Evolutionary conservation across 2,888 invertebrate genomes (phyloP).

Genomic region (Apantesis nais): DNA sequence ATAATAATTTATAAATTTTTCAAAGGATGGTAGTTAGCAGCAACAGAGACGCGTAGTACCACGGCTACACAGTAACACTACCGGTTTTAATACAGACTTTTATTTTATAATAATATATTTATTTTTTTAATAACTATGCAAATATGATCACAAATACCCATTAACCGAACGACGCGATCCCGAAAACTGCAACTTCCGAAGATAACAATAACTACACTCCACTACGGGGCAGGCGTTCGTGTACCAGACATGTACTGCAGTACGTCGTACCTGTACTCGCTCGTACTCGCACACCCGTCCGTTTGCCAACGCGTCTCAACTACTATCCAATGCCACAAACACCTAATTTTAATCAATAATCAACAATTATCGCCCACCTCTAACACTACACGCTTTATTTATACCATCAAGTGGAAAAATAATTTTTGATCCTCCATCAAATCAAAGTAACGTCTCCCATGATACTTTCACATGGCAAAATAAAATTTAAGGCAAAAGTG

Average conservation of each 20-base stretch:
- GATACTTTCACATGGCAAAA: slow-evolving; percentile 72
- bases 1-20: slow-evolving; percentile 64
- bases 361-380: slow-evolving; percentile 84
- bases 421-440: slow-evolving; percentile 81
- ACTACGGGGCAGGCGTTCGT: slow-evolving; percentile 44
- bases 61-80: slow-evolving; percentile 60
- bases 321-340: slow-evolving; percentile 81
- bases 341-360: slow-evolving; percentile 85
- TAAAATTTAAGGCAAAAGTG: slow-evolving; percentile 72
- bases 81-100: slow-evolving; percentile 72
- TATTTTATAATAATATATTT: slow-evolving; percentile 72
- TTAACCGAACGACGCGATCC: slow-evolving; percentile 79
- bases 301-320: slow-evolving; percentile 53
- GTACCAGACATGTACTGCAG: slow-evolving; percentile 7
- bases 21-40: slow-evolving; percentile 31
- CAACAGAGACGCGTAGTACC: slow-evolving; percentile 48
- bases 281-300: slow-evolving; percentile 20
- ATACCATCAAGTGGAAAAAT: slow-evolving; percentile 85
- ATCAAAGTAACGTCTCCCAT: slow-evolving; percentile 77
- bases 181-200: slow-evolving; percentile 67
- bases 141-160: slow-evolving; percentile 83
- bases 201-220: slow-evolving; percentile 74
- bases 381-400: slow-evolving; percentile 81
- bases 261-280: slow-evolving; percentile 17
- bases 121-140: slow-evolving; percentile 78